These are phyloP conservation scores for Drosophila mimica DNA, from an alignment of 2,888 invertebrate genomes.

Conservation along the genomic window DNA sequence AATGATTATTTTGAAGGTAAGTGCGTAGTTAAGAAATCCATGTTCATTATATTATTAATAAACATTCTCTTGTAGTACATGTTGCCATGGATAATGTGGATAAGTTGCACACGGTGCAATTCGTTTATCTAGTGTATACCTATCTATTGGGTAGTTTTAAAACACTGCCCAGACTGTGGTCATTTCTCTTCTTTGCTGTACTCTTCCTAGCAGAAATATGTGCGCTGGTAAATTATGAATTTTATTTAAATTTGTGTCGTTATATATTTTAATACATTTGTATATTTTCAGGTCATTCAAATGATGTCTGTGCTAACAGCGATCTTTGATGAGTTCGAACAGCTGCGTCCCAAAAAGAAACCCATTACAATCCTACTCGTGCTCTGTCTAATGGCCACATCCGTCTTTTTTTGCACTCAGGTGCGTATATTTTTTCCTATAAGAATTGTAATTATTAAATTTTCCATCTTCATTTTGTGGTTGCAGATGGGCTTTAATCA, in stretches of 20 bases:
- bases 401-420: slow-evolving; percentile 82
- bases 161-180: slow-evolving; percentile 87
- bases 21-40: background rate
- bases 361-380: slow-evolving; percentile 66
- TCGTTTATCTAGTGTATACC: slow-evolving; percentile 78
- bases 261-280: background rate
- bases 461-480: background rate
- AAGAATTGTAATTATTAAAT: background rate
- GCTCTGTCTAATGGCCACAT: slow-evolving; percentile 58
- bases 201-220: slow-evolving; percentile 90
- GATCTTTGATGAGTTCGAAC: slow-evolving; percentile 82
- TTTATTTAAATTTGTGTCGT: background rate
- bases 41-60: background rate
- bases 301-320: slow-evolving; percentile 82
- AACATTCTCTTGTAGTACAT: slow-evolving; percentile 63
- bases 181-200: slow-evolving; percentile 91
- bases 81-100: slow-evolving; percentile 78
- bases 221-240: slow-evolving; percentile 89
- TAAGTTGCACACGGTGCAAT: slow-evolving; percentile 81
- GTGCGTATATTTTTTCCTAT: slow-evolving; percentile 40
- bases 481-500: slow-evolving; percentile 81
- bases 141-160: slow-evolving; percentile 81
- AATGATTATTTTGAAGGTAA: slow-evolving; percentile 82
- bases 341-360: slow-evolving; percentile 67
- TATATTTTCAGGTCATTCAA: slow-evolving; percentile 73